Conservation (phyloP, 1,140 invertebrate genomes). For the Penaeus japonicus region DNA sequence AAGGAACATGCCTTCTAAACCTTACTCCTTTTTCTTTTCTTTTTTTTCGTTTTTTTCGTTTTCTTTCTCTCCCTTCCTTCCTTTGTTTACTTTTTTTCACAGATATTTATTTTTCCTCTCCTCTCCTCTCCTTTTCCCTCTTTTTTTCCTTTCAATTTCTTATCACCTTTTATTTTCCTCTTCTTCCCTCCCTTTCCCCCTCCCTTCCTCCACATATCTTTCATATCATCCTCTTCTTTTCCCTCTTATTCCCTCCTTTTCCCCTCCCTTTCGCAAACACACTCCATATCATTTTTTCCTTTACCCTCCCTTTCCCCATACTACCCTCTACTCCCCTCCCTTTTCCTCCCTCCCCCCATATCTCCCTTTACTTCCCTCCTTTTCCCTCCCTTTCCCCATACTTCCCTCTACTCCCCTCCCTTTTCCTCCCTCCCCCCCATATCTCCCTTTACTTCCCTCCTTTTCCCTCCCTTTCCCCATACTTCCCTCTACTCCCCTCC, state of each 20-base stretch:
- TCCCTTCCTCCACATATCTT: too few species aligned
- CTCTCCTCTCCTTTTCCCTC: too few species aligned
- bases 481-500: too few species aligned
- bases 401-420: background rate
- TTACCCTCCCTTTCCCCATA: background rate
- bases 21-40: background rate
- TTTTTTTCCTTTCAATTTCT: too few species aligned
- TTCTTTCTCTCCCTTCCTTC: too few species aligned
- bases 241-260: background rate
- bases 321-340: background rate
- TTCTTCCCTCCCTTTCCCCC: background rate
- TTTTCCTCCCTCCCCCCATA: background rate
- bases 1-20: too few species aligned
- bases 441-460: too few species aligned
- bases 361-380: background rate
- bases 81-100: background rate
- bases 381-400: too few species aligned
- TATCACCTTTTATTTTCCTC: too few species aligned
- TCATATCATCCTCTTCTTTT: too few species aligned
- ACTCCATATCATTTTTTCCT: background rate
- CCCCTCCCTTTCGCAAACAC: background rate
- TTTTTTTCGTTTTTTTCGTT: background rate
- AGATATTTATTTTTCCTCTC: background rate
- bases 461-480: background rate
- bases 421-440: background rate